Conservation (phyloP, 30 jellyfish, hydroid and myxozoan species). For the Hydractinia symbiolongicarpus region DNA sequence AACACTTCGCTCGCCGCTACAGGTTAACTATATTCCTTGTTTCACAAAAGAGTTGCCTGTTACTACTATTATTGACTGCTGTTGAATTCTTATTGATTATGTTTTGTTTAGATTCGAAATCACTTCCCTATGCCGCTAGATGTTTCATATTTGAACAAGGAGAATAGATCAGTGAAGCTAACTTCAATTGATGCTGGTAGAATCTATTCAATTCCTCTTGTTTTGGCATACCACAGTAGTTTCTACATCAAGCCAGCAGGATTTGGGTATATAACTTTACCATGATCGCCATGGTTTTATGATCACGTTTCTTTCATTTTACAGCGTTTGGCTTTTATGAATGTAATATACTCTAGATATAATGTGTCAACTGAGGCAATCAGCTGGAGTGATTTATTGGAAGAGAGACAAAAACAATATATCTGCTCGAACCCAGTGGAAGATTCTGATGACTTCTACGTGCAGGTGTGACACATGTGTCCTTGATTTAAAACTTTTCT, state of each 20-base stretch:
- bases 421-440: slow-evolving; percentile 32
- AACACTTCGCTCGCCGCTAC: slow-evolving; percentile 71
- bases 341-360: slow-evolving; percentile 30
- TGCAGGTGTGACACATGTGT: slow-evolving; percentile 42
- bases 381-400: slow-evolving; percentile 62
- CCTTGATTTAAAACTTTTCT: too few species aligned
- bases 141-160: slow-evolving; percentile 40
- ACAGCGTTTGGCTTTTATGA: not conserved
- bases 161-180: slow-evolving; percentile 23
- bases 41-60: not conserved
- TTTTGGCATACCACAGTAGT: slow-evolving; percentile 67
- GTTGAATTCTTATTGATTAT: not conserved
- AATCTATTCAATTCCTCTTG: slow-evolving; percentile 62
- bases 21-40: slow-evolving; percentile 29
- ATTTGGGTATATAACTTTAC: slow-evolving; percentile 46
- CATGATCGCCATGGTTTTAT: slow-evolving; percentile 39
- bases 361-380: slow-evolving; percentile 53
- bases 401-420: slow-evolving; percentile 23
- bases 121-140: slow-evolving; percentile 96
- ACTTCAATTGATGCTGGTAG: slow-evolving; percentile 45
- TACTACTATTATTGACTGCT: not conserved
- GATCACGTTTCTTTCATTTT: slow-evolving; percentile 1
- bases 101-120: slow-evolving; percentile 45
- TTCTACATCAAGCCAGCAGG: slow-evolving; percentile 79
- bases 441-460: slow-evolving; percentile 53